A percentile compares a stretch with the other conserved stretches of the same genome.
phyloP scores from a whole-genome alignment of 2,888 invertebrate species.

The Chromoteleia sp. region DNA sequence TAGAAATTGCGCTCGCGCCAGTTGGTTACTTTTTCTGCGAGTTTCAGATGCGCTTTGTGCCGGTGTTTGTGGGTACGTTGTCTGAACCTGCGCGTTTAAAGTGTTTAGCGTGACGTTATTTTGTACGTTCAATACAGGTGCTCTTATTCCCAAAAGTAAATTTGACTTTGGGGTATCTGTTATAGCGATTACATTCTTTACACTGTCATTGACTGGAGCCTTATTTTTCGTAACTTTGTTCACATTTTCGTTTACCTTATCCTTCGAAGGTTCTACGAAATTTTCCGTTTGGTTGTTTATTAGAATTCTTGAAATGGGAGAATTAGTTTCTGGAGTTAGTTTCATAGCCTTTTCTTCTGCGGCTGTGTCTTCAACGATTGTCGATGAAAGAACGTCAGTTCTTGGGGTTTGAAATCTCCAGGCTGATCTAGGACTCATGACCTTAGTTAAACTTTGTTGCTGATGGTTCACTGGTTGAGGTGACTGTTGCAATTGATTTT shows the following conservation, averaged over 20 bases:
- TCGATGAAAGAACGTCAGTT: slow-evolving; percentile 93
- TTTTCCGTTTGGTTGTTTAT: slow-evolving; percentile 57
- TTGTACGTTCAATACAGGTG: slow-evolving; percentile 64
- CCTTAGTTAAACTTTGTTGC: slow-evolving; percentile 85
- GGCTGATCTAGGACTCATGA: slow-evolving; percentile 89
- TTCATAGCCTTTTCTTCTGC: slow-evolving; percentile 88
- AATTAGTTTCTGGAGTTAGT: slow-evolving; percentile 79
- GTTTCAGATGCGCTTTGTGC: slow-evolving; percentile 76
- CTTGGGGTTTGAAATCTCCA: slow-evolving; percentile 91
- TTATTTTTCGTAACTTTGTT: slow-evolving; percentile 49
- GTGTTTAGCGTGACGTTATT: slow-evolving; percentile 37
- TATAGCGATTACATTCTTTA: slow-evolving; percentile 42
- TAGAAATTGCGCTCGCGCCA: slow-evolving; percentile 82
- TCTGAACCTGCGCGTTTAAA: slow-evolving; percentile 35
- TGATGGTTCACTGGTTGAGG: slow-evolving; percentile 72
- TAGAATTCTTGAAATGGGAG: slow-evolving; percentile 73
- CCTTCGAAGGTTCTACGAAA: slow-evolving; percentile 6
- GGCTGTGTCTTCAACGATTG: slow-evolving; percentile 94
- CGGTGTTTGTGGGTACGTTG: slow-evolving; percentile 50
- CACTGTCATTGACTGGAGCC: slow-evolving; percentile 27
- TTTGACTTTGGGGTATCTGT: slow-evolving; percentile 54
- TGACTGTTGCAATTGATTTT: slow-evolving; percentile 80
- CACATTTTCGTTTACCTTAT: slow-evolving; percentile 3
- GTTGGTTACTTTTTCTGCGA: slow-evolving; percentile 80
- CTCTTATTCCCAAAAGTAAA: slow-evolving; percentile 47